Conservation (phyloP, 1,140 invertebrate genomes). For the Drosophila serrata region DNA sequence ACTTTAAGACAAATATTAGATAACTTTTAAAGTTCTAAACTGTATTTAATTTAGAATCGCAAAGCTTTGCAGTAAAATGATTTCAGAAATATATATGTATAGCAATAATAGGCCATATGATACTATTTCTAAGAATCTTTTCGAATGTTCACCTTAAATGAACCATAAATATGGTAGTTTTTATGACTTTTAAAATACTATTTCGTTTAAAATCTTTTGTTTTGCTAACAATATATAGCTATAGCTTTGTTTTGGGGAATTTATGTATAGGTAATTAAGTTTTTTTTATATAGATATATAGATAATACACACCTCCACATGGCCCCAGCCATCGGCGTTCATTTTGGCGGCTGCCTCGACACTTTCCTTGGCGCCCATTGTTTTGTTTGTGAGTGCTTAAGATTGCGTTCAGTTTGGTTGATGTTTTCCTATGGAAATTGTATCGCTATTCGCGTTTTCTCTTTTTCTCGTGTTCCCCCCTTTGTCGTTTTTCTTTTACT, state of each 20-base stretch:
- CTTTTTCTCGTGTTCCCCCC: slow-evolving; percentile 8
- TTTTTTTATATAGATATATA: slow-evolving; percentile 16
- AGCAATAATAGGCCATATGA: not conserved
- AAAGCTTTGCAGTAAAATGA: not conserved
- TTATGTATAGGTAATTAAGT: not conserved
- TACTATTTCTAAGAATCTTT: not conserved
- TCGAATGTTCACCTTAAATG: not conserved
- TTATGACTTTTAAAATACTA: slow-evolving; percentile 30
- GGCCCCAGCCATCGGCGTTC: slow-evolving; percentile 91
- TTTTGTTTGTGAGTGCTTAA: slow-evolving; percentile 55
- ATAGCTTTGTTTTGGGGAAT: not conserved
- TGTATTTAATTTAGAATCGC: not conserved
- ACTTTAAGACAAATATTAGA: not conserved
- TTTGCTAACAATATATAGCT: slow-evolving; percentile 1
- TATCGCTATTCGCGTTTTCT: slow-evolving; percentile 62
- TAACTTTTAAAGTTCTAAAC: not conserved
- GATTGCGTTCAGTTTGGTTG: slow-evolving; percentile 47
- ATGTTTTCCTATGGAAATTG: slow-evolving; percentile 44
- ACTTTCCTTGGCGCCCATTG: slow-evolving; percentile 90
- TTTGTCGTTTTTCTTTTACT: not conserved
- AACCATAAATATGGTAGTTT: not conserved
- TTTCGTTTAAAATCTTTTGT: slow-evolving; percentile 15
- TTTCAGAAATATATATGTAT: not conserved
- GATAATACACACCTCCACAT: slow-evolving; percentile 88
- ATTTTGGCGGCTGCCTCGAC: slow-evolving; percentile 90